These are phyloP conservation scores for Colossoma macropomum DNA, from an alignment of 2,113 vertebrate genomes.

Conservation along the genomic window DNA sequence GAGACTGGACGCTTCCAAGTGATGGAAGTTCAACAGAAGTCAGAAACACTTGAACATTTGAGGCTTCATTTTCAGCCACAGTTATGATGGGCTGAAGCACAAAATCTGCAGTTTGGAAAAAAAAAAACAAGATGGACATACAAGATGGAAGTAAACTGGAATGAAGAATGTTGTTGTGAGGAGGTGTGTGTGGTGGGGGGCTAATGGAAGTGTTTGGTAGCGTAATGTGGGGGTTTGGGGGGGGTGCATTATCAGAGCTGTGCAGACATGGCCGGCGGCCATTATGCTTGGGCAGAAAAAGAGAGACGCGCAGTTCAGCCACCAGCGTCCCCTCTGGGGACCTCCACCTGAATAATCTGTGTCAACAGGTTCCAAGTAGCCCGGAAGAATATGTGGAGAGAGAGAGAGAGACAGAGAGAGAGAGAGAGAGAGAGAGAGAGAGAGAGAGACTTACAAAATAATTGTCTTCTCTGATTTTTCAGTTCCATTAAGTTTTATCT, in stretches of 20 bases:
- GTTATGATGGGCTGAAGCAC: conserved; percentile 56
- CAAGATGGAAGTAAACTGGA: conserved; percentile 81
- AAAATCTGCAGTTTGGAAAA: conserved; percentile 83
- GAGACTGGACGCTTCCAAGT: not conserved
- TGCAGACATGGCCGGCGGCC: conserved; percentile 81
- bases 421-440: conserved; percentile 52
- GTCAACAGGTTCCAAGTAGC: conserved; percentile 82
- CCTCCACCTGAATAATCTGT: conserved; percentile 81
- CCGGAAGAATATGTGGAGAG: conserved; percentile 70
- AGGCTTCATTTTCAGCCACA: not conserved
- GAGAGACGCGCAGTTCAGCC: conserved; percentile 75
- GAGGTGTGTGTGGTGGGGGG: conserved; percentile 59
- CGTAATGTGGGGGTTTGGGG: conserved; percentile 53
- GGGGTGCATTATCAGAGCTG: conserved; percentile 79
- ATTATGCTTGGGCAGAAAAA: conserved; percentile 68
- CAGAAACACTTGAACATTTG: not conserved
- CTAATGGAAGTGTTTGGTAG: conserved; percentile 83
- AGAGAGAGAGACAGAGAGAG: conserved; percentile 54
- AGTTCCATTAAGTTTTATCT: not conserved
- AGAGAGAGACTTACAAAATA: conserved; percentile 74
- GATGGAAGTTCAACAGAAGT: not conserved
- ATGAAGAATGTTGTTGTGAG: conserved; percentile 79
- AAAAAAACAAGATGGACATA: conserved; percentile 83
- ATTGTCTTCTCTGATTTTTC: conserved; percentile 60
- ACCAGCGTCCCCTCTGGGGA: conserved; percentile 70